A percentile compares a stretch with the other conserved stretches of the same genome.
Evolutionary conservation across 2,113 vertebrate genomes (phyloP).

Genomic region (Motacilla alba): DNA sequence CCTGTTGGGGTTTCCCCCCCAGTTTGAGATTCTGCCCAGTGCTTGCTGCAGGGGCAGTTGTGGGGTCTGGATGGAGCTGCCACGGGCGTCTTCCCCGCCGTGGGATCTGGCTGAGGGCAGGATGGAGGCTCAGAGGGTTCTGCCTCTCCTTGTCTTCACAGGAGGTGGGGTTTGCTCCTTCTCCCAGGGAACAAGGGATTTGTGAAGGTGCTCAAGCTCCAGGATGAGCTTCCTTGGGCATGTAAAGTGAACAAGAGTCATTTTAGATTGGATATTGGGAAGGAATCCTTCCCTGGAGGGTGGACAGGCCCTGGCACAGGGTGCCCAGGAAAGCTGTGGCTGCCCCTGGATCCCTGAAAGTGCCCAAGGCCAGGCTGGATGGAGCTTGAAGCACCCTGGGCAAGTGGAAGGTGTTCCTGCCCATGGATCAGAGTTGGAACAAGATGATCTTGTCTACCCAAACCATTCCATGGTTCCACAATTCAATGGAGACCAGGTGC

Average conservation of each 20-base stretch:
- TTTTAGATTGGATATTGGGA: neutral
- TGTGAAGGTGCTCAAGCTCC: neutral
- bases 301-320: neutral
- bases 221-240: neutral
- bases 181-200: neutral
- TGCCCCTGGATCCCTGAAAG: neutral
- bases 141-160: neutral
- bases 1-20: neutral
- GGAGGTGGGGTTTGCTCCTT: neutral
- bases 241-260: fast-evolving
- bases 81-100: fast-evolving
- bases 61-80: neutral
- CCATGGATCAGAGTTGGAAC: neutral
- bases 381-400: fast-evolving
- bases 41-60: neutral
- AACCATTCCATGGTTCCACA: neutral
- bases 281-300: neutral
- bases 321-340: neutral
- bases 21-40: neutral
- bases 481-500: neutral
- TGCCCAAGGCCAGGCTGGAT: neutral
- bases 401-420: fast-evolving
- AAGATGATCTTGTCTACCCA: neutral
- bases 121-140: neutral
- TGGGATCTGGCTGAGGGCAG: neutral